Base-by-base conservation (phyloP, 2,888 invertebrate genomes). In the Odontocolon sp. region DNA sequence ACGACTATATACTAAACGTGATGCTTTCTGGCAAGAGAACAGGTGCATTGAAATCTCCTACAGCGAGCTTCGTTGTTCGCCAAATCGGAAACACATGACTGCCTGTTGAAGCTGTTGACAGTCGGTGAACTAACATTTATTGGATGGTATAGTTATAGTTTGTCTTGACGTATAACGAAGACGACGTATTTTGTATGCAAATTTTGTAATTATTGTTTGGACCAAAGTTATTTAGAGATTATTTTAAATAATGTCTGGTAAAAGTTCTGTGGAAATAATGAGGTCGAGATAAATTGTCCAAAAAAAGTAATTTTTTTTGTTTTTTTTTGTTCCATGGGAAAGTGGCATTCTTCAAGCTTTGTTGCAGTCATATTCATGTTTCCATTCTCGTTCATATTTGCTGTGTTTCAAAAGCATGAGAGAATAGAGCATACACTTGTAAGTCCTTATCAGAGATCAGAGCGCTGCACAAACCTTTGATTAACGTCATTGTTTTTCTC, bases 401-500 rank as follows among this genome's bases (percentile, higher is more conserved):
- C 72, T 68, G 71, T 18, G 14, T 50, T 50, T 63, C 56, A 50
- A 71, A 68, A 72, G 68, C 16, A 38, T 57, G 16, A 63, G 56
- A 11, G 28, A 31, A 54, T 9, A 54, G 42, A 40, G 31, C 23
- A 31, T 11, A 47, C 31, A 61, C 61, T 67, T 47, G 67, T 56
- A 61, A 31, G 56, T 67, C 31, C 56, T 67, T 38, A 40, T 56
- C 3, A 40, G 28, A 57, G 50, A 68, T 63, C 40, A 67, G 38
- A 59, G 23, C 31, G 31, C 40, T 28, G 16, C 54, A 6, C 45
- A 45, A 23, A 6, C 42, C 64, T 77, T 77, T 77, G 72, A 77
- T 77, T 63, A 77, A 42, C 31, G 57, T 69, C 57, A 77, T 77
- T 72, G 72, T 72, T 64, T 63, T 61, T 33, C 57, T 16, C 61